Percentiles rank a stretch among this genome's conserved stretches.
These are phyloP conservation scores for Xenotilapia longispinis DNA, from an alignment of 2,113 vertebrate species.

Conservation along the genomic window DNA sequence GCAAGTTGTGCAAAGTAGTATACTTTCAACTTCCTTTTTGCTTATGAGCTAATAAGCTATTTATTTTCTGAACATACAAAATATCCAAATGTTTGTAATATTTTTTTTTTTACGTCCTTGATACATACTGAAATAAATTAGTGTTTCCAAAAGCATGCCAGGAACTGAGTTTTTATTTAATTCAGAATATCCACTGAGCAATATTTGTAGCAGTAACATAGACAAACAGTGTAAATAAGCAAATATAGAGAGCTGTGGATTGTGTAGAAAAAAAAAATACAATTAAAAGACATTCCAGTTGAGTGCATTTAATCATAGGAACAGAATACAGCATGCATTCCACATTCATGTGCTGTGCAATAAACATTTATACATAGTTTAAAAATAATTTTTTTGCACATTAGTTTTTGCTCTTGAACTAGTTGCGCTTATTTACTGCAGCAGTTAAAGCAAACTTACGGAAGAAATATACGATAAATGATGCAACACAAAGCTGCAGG, in stretches of 20 bases:
- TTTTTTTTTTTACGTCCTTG: background rate
- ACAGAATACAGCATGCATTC: background rate
- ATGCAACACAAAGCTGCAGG: background rate
- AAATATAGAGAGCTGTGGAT: background rate
- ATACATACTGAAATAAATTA: background rate
- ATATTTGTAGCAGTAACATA: background rate
- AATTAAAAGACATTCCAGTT: constrained; percentile 12
- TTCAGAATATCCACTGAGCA: background rate
- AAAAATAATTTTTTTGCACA: background rate
- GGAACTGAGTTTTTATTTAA: background rate
- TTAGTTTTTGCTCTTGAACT: background rate
- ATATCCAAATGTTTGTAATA: background rate
- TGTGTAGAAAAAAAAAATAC: background rate
- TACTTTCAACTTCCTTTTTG: background rate
- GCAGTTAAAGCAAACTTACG: background rate
- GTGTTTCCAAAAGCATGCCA: background rate
- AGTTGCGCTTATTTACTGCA: background rate
- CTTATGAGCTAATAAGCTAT: background rate
- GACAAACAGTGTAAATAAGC: background rate
- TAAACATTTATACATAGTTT: constrained; percentile 3
- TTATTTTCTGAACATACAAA: constrained; percentile 15
- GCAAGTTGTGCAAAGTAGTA: background rate
- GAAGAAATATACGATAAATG: background rate
- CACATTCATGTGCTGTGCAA: constrained; percentile 1
- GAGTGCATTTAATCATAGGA: constrained; percentile 7